Base-by-base conservation (phyloP, 2,888 invertebrate species). In the Ecdyonurus torrentis region DNA sequence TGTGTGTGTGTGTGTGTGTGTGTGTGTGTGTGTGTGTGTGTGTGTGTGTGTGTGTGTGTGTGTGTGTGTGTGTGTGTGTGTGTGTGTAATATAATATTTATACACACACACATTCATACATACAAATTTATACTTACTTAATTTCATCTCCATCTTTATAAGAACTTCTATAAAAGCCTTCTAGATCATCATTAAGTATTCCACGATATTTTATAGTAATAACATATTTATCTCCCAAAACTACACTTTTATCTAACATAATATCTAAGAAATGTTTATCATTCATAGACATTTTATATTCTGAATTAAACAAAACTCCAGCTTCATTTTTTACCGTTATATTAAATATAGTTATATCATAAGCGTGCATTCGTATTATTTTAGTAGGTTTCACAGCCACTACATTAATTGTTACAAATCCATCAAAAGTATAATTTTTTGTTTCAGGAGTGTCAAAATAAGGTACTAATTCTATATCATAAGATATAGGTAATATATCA, bases 81-180 rank as follows among this genome's bases (percentile, higher is more conserved):
- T n/a, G n/a, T n/a, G n/a, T n/a, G n/a, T n/a, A n/a, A n/a, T n/a
- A n/a, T n/a, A n/a, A n/a, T n/a, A n/a, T n/a, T n/a, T n/a, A n/a
- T n/a, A n/a, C n/a, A n/a, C n/a, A n/a, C n/a, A n/a, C n/a, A n/a
- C n/a, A n/a, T n/a, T n/a, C n/a, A n/a, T n/a, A n/a, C n/a, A n/a
- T n/a, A n/a, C n/a, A n/a, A n/a, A n/a, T n/a, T 55, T 53, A 25
- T 66, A 76, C 77, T 77, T 74, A 81, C 83, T 79, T 81, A 64
- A 72, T 78, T 52, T 76, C 72, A 1, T 77, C 77, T 25, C 75
- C 70, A 60, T 79, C 74, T 20, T 69, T 69, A 68, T 85, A 85
- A 53, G 78, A 79, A 68, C 82, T 83, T 63, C 78, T 78, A 69
- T 84, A 85, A 68, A 85, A 84, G 61, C 85, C 85, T 63, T 72